Evolutionary conservation across 2,888 invertebrate species (phyloP).

Genomic region (Athetis lepigone): DNA sequence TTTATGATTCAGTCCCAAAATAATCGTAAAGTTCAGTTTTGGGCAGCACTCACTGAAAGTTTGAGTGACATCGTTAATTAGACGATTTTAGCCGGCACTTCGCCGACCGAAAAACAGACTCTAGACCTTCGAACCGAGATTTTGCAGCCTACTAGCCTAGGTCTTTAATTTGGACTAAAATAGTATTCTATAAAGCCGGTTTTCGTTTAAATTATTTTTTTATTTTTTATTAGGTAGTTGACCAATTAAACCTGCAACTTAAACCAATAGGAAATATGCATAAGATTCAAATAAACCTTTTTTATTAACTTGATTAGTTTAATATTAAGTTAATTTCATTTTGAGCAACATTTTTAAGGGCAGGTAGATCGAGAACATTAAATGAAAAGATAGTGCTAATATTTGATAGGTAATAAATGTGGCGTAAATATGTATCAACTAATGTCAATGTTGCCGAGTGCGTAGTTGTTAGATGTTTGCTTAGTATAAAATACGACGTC

Average conservation of each 20-base stretch:
- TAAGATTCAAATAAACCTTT: too few species aligned
- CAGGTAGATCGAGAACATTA: too few species aligned
- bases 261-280: neutral
- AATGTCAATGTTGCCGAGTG: too few species aligned
- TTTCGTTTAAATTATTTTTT: conserved; percentile 17
- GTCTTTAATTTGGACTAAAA: conserved; percentile 30
- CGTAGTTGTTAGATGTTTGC: too few species aligned
- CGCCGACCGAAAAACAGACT: conserved; percentile 49
- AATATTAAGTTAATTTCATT: too few species aligned
- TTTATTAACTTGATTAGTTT: too few species aligned
- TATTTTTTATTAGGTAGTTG: conserved; percentile 20
- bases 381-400: too few species aligned
- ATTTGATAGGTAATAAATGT: too few species aligned
- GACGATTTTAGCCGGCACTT: conserved; percentile 46
- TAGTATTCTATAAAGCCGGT: conserved; percentile 12
- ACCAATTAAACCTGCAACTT: neutral
- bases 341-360: too few species aligned
- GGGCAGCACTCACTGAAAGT: conserved; percentile 40
- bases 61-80: conserved; percentile 55
- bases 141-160: conserved; percentile 50
- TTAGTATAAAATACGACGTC: too few species aligned
- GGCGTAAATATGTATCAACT: too few species aligned
- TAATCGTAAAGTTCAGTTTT: conserved; percentile 31
- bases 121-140: conserved; percentile 53
- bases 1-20: conserved; percentile 34